Evolutionary conservation across 2,888 invertebrate species (phyloP), one percentile per base, ranked within the genome.

Genomic region (Diachrysia chrysitis): DNA sequence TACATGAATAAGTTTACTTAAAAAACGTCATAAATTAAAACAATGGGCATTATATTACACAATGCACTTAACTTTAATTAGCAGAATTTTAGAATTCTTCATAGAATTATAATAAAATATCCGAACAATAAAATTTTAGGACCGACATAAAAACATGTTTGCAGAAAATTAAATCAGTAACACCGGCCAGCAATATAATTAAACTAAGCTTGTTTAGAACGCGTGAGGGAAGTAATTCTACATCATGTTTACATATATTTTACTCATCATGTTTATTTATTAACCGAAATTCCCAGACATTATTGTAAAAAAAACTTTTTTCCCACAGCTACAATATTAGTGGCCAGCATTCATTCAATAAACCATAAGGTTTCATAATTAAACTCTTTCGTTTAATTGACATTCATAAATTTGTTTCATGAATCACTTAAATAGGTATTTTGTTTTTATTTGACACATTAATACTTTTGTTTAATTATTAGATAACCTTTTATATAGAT

Each of bases 21-120:
- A 71, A 76, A 69, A 59, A 56, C 65, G n/a, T 32, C 25, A 48
- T 67, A 16, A 63, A 60, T 72, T 69, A 37, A 55, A 79, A 78
- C 76, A 78, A 78, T 81, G 63, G 68, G 74, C 56, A 58, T 78
- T 71, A 70, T 66, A 69, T 76, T 76, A 76, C 80, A 57, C n/a
- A 42, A 59, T 23, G 53, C 62, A 65, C 58, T 46, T 58, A 61
- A 54, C 23, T 21, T 58, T 29, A 66, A 67, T 66, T 37, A 14
- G n/a, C 73, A 66, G 25, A 65, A 66, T 61, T 56, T 69, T 55
- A 14, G 37, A 56, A 68, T 71, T 62, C 59, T 55, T 61, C 6
- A 32, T 54, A 17, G 58, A 21, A 32, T 35, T 37, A 55, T 54
- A 32, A 46, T 46, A 37, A n/a, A 14, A 37, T 25, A 14, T 21